Conservation (phyloP, 2,888 invertebrate genomes). For the Apamea monoglypha region DNA sequence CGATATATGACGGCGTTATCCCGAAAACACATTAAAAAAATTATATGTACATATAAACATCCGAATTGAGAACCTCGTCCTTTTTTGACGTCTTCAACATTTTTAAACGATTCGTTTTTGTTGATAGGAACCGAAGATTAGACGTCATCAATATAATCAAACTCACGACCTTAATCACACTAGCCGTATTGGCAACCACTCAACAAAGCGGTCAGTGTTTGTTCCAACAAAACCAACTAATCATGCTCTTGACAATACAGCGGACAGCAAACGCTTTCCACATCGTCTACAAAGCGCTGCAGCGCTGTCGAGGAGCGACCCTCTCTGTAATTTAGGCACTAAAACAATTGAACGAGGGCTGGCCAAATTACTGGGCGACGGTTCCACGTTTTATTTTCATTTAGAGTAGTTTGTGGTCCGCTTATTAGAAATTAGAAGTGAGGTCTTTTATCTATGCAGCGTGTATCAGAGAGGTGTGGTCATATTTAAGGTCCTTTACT, state of each 20-base stretch:
- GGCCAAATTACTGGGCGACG: conserved; percentile 10
- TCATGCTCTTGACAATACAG: conserved; percentile 11
- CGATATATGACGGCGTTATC: no score
- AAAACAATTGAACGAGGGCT: conserved; percentile 7
- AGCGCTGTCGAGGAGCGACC: neutral
- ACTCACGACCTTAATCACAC: neutral
- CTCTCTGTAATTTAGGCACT: conserved; percentile 22
- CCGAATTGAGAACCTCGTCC: no score
- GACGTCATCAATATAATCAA: neutral
- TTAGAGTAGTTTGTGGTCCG: neutral
- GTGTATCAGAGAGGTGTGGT: no score
- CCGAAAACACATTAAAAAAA: no score
- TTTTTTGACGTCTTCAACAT: no score
- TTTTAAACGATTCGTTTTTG: no score
- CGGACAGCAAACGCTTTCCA: conserved; percentile 6
- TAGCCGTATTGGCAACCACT: no score
- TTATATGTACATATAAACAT: no score
- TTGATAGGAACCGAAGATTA: no score
- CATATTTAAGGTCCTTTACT: no score
- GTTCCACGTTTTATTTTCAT: neutral
- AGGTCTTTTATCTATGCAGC: neutral
- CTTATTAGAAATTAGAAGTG: neutral
- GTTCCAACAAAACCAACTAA: conserved; percentile 9
- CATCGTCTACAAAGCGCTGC: conserved; percentile 20
- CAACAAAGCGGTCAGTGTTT: neutral